phyloP scores from a whole-genome alignment of 37 sponge, comb jelly and placozoan genomes.

The Mnemiopsis leidyi region DNA sequence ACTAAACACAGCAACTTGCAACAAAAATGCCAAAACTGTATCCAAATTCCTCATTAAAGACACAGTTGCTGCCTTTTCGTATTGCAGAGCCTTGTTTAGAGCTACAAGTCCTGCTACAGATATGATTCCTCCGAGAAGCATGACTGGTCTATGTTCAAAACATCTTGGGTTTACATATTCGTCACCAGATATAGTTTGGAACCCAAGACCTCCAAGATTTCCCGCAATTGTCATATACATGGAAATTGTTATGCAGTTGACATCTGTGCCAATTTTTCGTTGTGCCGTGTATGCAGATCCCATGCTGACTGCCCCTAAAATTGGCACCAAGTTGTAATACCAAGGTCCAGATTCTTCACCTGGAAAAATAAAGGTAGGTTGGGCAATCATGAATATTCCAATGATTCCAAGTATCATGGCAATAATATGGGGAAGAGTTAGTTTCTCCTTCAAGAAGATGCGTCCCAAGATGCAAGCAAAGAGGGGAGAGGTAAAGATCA shows the following conservation, averaged over 20 bases:
- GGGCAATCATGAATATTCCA: neutral
- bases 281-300: neutral
- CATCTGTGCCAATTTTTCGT: neutral
- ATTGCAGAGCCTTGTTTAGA: slow-evolving; percentile 26
- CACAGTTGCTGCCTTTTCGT: neutral
- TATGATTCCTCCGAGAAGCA: too few relatives aligned
- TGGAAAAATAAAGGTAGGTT: neutral
- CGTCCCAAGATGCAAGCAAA: neutral
- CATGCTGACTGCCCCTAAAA: neutral
- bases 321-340: neutral
- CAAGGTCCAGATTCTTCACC: neutral
- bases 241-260: neutral
- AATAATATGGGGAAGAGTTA: neutral
- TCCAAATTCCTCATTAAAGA: slow-evolving; percentile 12
- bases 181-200: neutral
- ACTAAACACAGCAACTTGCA: neutral
- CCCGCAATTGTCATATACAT: neutral
- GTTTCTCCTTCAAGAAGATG: neutral
- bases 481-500: slow-evolving; percentile 8
- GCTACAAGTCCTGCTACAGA: too few relatives aligned
- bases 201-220: neutral
- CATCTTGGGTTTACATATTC: neutral
- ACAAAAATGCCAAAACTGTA: slow-evolving; percentile 23
- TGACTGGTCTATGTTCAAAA: too few relatives aligned
- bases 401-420: neutral